Percentiles rank a stretch among this genome's conserved stretches.
Conservation (phyloP, 2,113 vertebrate genomes). For the Eptesicus fuscus region DNA sequence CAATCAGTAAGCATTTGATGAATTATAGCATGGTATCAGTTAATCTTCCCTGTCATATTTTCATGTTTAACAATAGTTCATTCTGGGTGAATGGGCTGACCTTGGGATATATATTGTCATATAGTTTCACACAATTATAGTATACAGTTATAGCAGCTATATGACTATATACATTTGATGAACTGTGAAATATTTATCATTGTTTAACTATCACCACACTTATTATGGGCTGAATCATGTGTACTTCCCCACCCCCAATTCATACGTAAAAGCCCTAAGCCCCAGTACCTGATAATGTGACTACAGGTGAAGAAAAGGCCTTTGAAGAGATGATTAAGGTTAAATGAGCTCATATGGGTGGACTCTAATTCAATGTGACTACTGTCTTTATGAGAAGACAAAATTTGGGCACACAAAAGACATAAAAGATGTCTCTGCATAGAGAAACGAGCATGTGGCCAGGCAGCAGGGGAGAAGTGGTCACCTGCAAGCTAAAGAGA, state of each 20-base stretch:
- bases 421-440: background rate
- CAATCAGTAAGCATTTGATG: background rate
- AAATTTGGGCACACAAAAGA: background rate
- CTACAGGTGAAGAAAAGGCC: background rate
- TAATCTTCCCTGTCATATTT: background rate
- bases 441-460: background rate
- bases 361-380: background rate
- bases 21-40: background rate
- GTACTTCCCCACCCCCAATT: background rate
- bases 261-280: background rate
- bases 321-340: background rate
- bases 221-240: background rate
- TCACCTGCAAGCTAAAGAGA: background rate
- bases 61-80: background rate
- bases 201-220: background rate
- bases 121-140: background rate
- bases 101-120: background rate
- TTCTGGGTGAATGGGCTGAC: background rate
- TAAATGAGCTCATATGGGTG: background rate
- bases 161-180: background rate
- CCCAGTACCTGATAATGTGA: background rate
- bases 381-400: background rate
- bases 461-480: background rate
- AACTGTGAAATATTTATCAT: background rate
- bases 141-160: background rate